Evolutionary conservation across 2,113 vertebrate genomes (phyloP).

Genomic region (Tachuris rubrigastra): DNA sequence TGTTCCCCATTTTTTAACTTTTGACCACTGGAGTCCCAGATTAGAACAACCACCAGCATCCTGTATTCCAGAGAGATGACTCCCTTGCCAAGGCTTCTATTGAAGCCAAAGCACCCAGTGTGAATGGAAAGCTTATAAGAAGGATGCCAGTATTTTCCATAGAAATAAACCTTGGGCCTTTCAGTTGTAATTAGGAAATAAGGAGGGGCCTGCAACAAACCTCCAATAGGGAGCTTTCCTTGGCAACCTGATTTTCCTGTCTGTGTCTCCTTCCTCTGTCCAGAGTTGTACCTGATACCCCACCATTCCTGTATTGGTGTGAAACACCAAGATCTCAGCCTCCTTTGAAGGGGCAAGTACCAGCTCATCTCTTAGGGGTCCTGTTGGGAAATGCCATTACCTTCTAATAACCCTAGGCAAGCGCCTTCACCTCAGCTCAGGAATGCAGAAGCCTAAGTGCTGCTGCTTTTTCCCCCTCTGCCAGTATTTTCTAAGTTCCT

Average conservation of each 20-base stretch:
- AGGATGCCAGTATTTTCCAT: neutral
- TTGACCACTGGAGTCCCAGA: neutral
- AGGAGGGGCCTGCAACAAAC: fast-evolving
- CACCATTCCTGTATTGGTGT: fast-evolving
- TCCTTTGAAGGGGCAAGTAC: neutral
- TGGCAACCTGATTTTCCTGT: neutral
- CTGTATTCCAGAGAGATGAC: fast-evolving
- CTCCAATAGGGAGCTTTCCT: neutral
- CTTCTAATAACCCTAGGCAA: neutral
- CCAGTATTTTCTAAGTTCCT: neutral
- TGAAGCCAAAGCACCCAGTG: neutral
- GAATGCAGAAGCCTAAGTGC: neutral
- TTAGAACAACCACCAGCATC: neutral
- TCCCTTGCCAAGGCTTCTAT: neutral
- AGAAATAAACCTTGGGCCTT: neutral
- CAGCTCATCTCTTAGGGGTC: neutral
- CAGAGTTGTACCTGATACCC: neutral
- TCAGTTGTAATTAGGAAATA: neutral
- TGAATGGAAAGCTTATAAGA: neutral
- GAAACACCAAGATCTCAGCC: neutral
- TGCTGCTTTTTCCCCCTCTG: neutral
- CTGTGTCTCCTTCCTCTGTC: neutral
- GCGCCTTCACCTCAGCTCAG: fast-evolving
- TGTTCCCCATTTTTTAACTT: neutral
- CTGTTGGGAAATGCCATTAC: neutral